Conservation (phyloP, 2,113 vertebrate genomes). For the Galemys pyrenaicus region DNA sequence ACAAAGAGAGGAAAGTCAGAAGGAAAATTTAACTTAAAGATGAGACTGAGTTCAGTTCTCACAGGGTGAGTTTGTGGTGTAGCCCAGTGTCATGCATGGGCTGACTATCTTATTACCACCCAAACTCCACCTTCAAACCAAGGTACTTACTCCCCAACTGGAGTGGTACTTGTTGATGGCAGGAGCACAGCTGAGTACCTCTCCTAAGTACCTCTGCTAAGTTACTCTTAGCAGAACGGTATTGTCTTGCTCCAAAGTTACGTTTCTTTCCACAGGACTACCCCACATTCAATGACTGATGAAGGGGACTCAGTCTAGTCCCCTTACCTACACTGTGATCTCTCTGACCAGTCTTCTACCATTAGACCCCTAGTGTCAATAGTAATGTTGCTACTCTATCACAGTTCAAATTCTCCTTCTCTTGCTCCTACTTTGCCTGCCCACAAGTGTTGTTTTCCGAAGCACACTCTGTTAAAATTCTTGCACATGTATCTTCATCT, state of each 20-base stretch:
- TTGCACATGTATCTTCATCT: neutral
- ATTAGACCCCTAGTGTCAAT: neutral
- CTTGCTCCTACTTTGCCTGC: neutral
- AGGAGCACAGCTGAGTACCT: neutral
- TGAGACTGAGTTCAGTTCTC: neutral
- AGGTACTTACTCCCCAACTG: neutral
- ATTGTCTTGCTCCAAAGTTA: neutral
- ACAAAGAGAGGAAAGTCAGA: conserved; percentile 67
- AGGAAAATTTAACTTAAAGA: conserved; percentile 15
- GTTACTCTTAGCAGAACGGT: neutral
- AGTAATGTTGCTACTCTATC: too few species aligned
- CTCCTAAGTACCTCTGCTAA: too few species aligned
- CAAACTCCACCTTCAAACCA: neutral
- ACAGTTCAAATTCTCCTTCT: neutral
- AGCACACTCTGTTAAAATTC: neutral
- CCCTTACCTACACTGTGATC: neutral
- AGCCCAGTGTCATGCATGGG: too few species aligned
- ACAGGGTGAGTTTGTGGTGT: neutral
- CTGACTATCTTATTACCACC: neutral
- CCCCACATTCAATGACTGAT: neutral
- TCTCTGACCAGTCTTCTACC: neutral
- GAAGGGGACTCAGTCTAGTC: neutral
- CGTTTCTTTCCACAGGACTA: neutral
- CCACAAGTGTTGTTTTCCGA: neutral
- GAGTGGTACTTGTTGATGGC: neutral